phyloP scores from a whole-genome alignment of 2,797 vertebrate genomes.

The Hippocampus kuda region DNA sequence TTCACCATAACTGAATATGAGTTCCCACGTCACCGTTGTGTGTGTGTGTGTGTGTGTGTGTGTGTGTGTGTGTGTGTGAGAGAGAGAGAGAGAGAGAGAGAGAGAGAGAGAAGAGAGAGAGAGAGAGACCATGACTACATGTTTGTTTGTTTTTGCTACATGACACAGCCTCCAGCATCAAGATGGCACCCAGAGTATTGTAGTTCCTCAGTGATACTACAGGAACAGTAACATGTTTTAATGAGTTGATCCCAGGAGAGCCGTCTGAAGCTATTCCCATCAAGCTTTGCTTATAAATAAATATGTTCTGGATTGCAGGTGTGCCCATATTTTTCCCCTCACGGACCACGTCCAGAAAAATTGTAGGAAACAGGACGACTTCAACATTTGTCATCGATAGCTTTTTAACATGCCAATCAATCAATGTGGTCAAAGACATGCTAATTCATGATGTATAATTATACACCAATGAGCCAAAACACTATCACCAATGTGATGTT shows the following conservation, averaged over 20 bases:
- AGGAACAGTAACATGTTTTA: conserved; percentile 36
- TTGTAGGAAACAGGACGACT: not conserved
- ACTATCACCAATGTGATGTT: not conserved
- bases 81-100: too few species aligned
- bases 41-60: not conserved
- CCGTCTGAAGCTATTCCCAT: conserved; percentile 27
- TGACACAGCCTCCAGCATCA: not conserved
- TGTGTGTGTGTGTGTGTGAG: too few species aligned
- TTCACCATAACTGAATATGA: not conserved
- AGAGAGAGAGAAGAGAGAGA: too few species aligned
- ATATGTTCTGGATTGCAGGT: conserved; percentile 19
- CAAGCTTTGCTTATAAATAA: conserved; percentile 34
- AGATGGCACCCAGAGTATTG: conserved; percentile 9
- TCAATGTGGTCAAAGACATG: not conserved
- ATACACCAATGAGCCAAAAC: not conserved
- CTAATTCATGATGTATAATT: not conserved
- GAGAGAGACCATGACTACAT: not conserved
- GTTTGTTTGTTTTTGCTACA: conserved; percentile 2
- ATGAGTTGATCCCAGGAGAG: conserved; percentile 21
- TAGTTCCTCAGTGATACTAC: conserved; percentile 23
- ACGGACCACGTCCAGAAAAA: not conserved
- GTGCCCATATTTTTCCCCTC: not conserved
- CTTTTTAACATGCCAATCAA: not conserved
- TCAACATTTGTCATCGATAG: not conserved
- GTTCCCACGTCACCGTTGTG: too few species aligned